phyloP scores from a whole-genome alignment of 2,113 vertebrate genomes.

The Pogonocichla stellata region DNA sequence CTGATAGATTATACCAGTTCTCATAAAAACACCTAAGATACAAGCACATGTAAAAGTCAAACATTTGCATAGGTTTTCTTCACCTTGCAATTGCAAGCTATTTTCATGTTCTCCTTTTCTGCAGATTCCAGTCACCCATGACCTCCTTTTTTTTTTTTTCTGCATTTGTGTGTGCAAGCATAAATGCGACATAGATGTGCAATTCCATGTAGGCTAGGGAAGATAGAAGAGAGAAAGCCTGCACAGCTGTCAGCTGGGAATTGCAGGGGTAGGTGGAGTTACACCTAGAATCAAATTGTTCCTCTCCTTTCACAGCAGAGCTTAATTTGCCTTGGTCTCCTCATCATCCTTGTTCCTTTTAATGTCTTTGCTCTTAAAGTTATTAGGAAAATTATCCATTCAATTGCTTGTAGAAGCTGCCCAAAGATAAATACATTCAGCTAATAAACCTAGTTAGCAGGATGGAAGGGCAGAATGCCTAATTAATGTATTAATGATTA shows the following conservation, averaged over 20 bases:
- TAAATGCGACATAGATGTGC: background rate
- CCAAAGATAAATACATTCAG: slow-evolving; percentile 61
- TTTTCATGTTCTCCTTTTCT: background rate
- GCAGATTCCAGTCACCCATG: background rate
- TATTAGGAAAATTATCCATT: slow-evolving; percentile 61
- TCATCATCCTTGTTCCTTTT: slow-evolving; percentile 7
- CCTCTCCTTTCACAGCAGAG: background rate
- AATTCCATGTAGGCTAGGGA: background rate
- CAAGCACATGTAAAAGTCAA: background rate
- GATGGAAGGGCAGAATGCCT: slow-evolving; percentile 46
- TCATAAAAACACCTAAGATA: background rate
- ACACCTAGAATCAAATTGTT: background rate
- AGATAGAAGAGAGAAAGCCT: background rate
- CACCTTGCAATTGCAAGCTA: background rate
- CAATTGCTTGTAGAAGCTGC: slow-evolving; percentile 49
- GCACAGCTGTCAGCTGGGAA: background rate
- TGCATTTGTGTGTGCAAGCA: background rate
- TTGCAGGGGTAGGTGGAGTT: background rate
- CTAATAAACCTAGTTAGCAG: slow-evolving; percentile 63
- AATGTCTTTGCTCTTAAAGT: slow-evolving; percentile 36
- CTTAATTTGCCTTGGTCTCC: background rate
- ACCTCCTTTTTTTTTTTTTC: background rate
- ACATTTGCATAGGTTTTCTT: background rate
- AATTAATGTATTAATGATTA: slow-evolving; percentile 55
- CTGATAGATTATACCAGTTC: background rate